Base-by-base conservation (phyloP, 2,797 vertebrate species). In the Simalia tracyae region DNA sequence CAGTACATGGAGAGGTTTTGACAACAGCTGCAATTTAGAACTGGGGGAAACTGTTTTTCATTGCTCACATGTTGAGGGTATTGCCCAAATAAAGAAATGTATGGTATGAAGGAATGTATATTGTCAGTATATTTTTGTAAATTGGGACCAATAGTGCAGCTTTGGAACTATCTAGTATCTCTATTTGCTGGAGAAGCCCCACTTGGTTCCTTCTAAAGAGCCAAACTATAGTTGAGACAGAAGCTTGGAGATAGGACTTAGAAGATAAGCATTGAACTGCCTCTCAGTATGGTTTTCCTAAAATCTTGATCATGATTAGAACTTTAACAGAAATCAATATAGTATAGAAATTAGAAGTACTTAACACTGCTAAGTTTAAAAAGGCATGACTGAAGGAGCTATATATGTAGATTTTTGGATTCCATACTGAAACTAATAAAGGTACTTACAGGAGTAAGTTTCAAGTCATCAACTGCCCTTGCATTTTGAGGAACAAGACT, bases 401-500 rank as follows among this genome's bases (percentile, higher is more conserved):
- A 8, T 72, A 22, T 36, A 50, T 12, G 24, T 36, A 89, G 5
- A 17, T 46, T 24, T 54, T 54, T 42, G 60, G 56, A n/a, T 60
- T 92, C 42, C 76, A 89, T 66, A 26, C 9, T 66, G 50, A 85
- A 92, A 66, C 31, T 24, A 66, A 36, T 26, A 54, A 12, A 17
- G 0, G 1, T 56, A 59, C 36, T 31, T 88, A 61, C 22, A 31
- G 28, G 64, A 89, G 57, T 88, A 88, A 22, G n/a, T 54, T 88
- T 94, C 94, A 90, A 94, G 86, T 92, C 88, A 57, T 87, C 6
- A 89, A 85, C 87, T 87, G 59, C 68, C 86, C 94, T 72, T 89
- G 94, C 61, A 87, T 93, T 95, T 95, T 94, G 85, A 91, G 89
- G 92, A 93, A 5, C 17, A 42, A 31, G 9, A 61, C 26, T 87